A percentile compares a stretch with the other conserved stretches of the same genome.
Conservation (phyloP, 2,797 vertebrate genomes). For the Hippoglossus hippoglossus region DNA sequence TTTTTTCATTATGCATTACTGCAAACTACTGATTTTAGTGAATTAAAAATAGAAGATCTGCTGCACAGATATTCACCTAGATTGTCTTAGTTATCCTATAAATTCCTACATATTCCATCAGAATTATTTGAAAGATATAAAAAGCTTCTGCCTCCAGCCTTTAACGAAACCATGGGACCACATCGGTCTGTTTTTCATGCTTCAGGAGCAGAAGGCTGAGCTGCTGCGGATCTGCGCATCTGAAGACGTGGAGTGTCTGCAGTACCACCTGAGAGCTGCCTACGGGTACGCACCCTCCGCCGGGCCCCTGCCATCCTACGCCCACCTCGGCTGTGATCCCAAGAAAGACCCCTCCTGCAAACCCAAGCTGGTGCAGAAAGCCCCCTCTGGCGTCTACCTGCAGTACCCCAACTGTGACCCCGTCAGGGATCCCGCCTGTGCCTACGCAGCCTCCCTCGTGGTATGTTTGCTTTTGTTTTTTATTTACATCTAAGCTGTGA, state of each 20-base stretch:
- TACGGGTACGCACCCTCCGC: slow-evolving; percentile 74
- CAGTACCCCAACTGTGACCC: slow-evolving; percentile 83
- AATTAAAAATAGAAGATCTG: no score
- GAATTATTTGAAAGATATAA: neutral
- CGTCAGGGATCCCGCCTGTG: slow-evolving; percentile 76
- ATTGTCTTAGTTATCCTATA: no score
- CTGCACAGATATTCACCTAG: no score
- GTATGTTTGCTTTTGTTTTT: slow-evolving; percentile 34
- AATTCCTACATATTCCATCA: neutral
- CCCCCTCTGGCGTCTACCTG: slow-evolving; percentile 75
- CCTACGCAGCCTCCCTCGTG: slow-evolving; percentile 69
- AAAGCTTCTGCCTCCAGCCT: neutral
- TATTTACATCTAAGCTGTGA: neutral
- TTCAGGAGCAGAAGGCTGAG: slow-evolving; percentile 81
- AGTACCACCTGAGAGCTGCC: slow-evolving; percentile 86
- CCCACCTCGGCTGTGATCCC: slow-evolving; percentile 84
- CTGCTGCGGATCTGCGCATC: slow-evolving; percentile 83
- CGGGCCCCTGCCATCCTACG: slow-evolving; percentile 78
- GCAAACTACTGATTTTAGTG: no score
- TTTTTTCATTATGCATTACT: no score
- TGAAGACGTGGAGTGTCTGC: slow-evolving; percentile 85
- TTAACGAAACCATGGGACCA: neutral
- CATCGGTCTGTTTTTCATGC: neutral
- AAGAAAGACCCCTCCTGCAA: slow-evolving; percentile 79
- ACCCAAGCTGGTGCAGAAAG: slow-evolving; percentile 74